A percentile compares a stretch with the other conserved stretches of the same genome.
These are phyloP conservation scores for Sturnus vulgaris DNA, from an alignment of 2,113 vertebrate genomes.

Conservation along the genomic window DNA sequence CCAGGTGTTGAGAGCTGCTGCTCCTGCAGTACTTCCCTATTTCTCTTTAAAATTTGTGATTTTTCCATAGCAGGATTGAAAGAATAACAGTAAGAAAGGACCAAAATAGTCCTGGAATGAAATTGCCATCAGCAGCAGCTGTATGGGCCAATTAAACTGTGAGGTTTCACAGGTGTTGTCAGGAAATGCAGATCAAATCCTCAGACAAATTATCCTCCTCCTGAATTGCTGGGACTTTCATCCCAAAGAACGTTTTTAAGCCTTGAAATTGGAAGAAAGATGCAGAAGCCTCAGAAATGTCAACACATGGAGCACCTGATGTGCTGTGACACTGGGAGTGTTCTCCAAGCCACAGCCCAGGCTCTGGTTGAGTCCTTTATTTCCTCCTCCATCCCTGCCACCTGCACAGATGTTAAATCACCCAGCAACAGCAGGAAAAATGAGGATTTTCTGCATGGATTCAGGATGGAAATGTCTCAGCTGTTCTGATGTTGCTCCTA, in stretches of 20 bases:
- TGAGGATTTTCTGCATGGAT: not conserved
- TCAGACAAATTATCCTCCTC: not conserved
- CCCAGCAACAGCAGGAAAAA: not conserved
- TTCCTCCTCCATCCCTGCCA: not conserved
- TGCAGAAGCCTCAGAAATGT: not conserved
- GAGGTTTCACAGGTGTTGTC: slow-evolving; percentile 9
- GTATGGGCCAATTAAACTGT: slow-evolving; percentile 15
- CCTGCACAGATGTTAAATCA: not conserved
- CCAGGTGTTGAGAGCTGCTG: not conserved
- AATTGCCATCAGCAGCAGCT: not conserved
- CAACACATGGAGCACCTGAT: not conserved
- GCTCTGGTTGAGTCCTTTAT: not conserved
- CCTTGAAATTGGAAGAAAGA: not conserved
- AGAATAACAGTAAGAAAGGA: not conserved
- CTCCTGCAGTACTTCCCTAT: not conserved
- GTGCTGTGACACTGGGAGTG: not conserved
- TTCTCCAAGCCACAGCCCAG: not conserved
- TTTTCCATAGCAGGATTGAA: not conserved
- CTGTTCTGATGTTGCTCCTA: not conserved
- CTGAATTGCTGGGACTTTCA: not conserved
- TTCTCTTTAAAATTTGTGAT: not conserved
- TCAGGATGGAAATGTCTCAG: not conserved
- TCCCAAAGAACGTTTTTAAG: not conserved
- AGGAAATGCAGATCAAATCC: not conserved
- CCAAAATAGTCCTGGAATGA: not conserved